phyloP scores from a whole-genome alignment of 1,140 invertebrate species.

The Matsumurasca onukii region DNA sequence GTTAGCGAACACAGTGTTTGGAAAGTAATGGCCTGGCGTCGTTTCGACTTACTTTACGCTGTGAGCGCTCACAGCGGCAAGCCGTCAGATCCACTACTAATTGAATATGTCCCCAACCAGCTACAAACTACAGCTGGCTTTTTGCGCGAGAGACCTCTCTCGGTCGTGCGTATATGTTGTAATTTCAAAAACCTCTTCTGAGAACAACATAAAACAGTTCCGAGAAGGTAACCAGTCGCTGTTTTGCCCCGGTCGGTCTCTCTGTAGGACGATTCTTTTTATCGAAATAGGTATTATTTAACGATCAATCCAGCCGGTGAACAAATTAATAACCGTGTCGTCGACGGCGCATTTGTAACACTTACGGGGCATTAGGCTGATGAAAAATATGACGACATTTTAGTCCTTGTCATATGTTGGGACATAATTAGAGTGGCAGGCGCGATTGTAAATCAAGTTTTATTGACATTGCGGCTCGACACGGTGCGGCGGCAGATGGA shows the following conservation, averaged over 20 bases:
- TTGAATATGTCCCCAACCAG: background rate
- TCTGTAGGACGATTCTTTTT: background rate
- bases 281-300: background rate
- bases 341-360: background rate
- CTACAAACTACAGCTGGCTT: background rate
- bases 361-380: background rate
- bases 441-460: background rate
- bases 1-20: no score
- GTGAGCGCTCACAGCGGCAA: background rate
- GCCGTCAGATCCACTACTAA: background rate
- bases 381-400: conserved; percentile 1
- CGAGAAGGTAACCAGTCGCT: background rate
- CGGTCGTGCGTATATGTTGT: background rate
- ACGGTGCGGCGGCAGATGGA: no score
- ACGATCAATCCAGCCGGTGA: background rate
- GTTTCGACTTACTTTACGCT: background rate
- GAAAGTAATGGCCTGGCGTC: no score
- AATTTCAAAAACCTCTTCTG: background rate
- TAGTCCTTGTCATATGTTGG: background rate
- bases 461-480: background rate
- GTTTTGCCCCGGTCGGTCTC: background rate
- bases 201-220: background rate
- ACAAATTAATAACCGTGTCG: background rate
- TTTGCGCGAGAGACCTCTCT: background rate
- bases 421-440: background rate